Evolutionary conservation across 1,140 invertebrate species (phyloP).

Genomic region (Drosophila kikkawai): DNA sequence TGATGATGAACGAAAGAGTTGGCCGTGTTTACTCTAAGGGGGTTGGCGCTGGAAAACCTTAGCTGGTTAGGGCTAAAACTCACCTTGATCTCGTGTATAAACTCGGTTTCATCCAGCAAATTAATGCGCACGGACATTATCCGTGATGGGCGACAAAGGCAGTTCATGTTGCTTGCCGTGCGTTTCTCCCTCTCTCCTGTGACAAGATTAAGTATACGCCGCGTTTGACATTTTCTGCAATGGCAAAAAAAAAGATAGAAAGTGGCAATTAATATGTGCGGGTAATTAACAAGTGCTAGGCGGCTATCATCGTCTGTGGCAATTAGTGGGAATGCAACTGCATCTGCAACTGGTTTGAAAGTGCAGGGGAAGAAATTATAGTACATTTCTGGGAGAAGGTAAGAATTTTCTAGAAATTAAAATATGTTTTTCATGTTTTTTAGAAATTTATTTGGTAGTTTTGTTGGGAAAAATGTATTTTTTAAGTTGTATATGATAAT

Average conservation of each 20-base stretch:
- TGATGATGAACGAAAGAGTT: constrained; percentile 46
- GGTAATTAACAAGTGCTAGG: constrained; percentile 64
- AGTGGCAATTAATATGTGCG: constrained; percentile 75
- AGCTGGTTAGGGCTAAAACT: constrained; percentile 70
- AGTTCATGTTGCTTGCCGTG: constrained; percentile 75
- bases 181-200: constrained; percentile 9
- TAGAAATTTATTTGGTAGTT: neutral
- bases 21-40: constrained; percentile 33
- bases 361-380: constrained; percentile 18
- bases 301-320: constrained; percentile 52
- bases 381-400: neutral
- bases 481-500: no score
- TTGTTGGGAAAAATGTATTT: no score
- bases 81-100: constrained; percentile 88
- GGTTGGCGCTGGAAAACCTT: constrained; percentile 32
- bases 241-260: constrained; percentile 49
- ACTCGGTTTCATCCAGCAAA: constrained; percentile 88
- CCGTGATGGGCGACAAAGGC: constrained; percentile 84
- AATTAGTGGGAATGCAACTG: constrained; percentile 65
- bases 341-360: constrained; percentile 57
- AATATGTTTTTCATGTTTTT: neutral
- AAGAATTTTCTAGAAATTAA: neutral
- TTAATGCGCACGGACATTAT: constrained; percentile 86
- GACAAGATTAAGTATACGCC: constrained; percentile 57
- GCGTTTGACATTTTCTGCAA: constrained; percentile 69